Conservation (phyloP, 2,888 invertebrate species). For the Abrostola triplasia region DNA sequence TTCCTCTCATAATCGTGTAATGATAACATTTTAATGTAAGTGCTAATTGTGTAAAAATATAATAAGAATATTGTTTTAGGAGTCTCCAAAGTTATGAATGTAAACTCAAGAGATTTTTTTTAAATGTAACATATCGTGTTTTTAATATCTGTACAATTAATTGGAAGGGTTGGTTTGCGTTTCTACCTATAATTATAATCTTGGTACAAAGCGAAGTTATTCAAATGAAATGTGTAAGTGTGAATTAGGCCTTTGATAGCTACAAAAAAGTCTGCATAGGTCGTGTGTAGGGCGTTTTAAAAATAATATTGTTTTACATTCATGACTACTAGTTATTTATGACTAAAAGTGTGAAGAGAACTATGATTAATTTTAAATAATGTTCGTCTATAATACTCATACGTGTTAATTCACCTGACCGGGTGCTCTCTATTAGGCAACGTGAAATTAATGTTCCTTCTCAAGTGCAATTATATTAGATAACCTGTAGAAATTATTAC, state of each 20-base stretch:
- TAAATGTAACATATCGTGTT: background rate
- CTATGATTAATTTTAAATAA: background rate
- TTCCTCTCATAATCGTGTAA: slow-evolving; percentile 21
- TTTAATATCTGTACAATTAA: background rate
- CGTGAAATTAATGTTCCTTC: slow-evolving; percentile 28
- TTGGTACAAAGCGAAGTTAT: too few species aligned
- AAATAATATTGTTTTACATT: too few species aligned
- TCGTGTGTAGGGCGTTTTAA: too few species aligned
- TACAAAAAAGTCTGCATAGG: too few species aligned
- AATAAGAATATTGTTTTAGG: slow-evolving; percentile 1
- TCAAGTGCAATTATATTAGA: slow-evolving; percentile 45
- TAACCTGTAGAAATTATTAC: slow-evolving; percentile 39
- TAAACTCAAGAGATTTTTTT: background rate
- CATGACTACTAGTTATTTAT: too few species aligned
- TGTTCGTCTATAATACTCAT: slow-evolving; percentile 38
- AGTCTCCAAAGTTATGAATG: background rate
- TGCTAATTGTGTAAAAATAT: slow-evolving; percentile 14
- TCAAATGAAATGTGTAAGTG: too few species aligned
- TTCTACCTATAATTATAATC: too few species aligned
- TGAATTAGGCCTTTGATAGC: too few species aligned
- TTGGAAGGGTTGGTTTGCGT: too few species aligned
- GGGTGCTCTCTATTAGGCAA: slow-evolving; percentile 10
- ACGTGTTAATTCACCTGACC: slow-evolving; percentile 1
- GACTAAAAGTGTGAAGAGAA: background rate
- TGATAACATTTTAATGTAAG: slow-evolving; percentile 24